A percentile compares a stretch with the other conserved stretches of the same genome.
Conservation (phyloP, 2,113 vertebrate genomes). For the Percina caprodes region DNA sequence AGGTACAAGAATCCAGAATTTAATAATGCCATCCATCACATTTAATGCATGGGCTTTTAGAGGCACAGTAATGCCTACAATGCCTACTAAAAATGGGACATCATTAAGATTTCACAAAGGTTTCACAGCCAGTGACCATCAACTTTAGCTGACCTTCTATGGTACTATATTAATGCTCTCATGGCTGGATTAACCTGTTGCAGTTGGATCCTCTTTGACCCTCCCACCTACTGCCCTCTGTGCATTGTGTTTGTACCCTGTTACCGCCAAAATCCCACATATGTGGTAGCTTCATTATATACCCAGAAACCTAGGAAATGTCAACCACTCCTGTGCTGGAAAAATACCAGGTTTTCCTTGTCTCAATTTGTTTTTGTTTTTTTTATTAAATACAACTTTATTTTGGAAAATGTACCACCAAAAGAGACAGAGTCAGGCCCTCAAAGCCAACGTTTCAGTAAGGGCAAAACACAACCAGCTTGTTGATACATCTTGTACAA, state of each 20-base stretch:
- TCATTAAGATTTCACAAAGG: constrained; percentile 23
- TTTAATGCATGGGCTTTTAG: constrained; percentile 66
- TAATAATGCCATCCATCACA: constrained; percentile 74
- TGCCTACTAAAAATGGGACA: constrained; percentile 9
- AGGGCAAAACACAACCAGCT: constrained; percentile 65
- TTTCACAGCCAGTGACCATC: constrained; percentile 29
- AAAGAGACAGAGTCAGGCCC: constrained; percentile 70
- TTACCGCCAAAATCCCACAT: constrained; percentile 1
- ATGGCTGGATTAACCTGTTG: constrained; percentile 23
- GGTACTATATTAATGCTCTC: constrained; percentile 21
- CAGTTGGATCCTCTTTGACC: background rate
- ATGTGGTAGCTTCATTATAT: background rate
- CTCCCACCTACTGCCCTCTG: background rate
- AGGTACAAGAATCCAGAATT: constrained; percentile 76
- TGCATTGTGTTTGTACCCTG: background rate
- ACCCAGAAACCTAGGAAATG: background rate
- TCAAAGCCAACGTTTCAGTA: constrained; percentile 68
- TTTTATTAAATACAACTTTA: background rate
- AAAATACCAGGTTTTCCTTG: background rate
- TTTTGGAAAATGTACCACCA: background rate
- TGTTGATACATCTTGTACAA: constrained; percentile 47
- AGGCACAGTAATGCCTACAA: constrained; percentile 19
- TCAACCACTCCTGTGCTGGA: background rate
- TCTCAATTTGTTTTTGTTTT: background rate
- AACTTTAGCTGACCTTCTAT: constrained; percentile 12